Evolutionary conservation across 2,113 vertebrate species (phyloP).

Genomic region (Microcebus griseorufus): DNA sequence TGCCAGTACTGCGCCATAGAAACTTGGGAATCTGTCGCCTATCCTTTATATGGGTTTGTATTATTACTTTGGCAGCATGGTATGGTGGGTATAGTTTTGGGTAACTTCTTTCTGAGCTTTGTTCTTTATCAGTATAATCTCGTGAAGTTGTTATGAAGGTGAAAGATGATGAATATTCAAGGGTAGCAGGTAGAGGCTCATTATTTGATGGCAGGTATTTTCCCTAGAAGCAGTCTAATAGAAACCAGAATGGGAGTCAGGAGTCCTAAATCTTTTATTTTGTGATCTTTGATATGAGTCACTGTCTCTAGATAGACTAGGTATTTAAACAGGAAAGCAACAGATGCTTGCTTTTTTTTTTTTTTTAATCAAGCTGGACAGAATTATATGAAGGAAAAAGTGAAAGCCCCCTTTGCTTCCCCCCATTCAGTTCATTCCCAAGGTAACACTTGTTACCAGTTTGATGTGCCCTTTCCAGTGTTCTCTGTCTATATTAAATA

Average conservation of each 20-base stretch:
- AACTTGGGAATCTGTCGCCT: background rate
- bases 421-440: background rate
- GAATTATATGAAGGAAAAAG: background rate
- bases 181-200: background rate
- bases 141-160: background rate
- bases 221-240: background rate
- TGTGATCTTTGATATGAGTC: background rate
- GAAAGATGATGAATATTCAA: conserved; percentile 5
- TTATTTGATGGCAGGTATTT: background rate
- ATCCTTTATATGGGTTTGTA: background rate
- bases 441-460: background rate
- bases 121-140: background rate
- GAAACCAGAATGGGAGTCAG: background rate
- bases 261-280: background rate
- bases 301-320: background rate
- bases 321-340: conserved; percentile 27
- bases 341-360: background rate
- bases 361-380: background rate
- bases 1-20: background rate
- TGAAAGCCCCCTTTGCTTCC: background rate
- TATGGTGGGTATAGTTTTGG: background rate
- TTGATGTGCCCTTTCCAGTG: background rate
- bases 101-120: conserved; percentile 29
- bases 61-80: background rate
- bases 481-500: conserved; percentile 3